Base-by-base conservation (phyloP, 2,113 vertebrate species). In the Polypterus senegalus region DNA sequence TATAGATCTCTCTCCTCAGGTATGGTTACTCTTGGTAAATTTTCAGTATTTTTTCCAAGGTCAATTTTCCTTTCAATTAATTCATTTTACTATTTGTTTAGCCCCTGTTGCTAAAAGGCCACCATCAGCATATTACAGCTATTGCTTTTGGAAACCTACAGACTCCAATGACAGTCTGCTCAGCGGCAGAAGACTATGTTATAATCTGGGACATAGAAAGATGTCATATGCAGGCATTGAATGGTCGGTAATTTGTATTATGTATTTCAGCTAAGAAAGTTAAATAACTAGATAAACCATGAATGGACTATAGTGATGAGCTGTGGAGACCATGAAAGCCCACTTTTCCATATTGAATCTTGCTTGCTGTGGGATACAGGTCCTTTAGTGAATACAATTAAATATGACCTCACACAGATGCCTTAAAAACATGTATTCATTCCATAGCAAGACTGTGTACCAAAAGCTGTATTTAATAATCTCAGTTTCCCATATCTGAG, bases 151-250 rank as follows among this genome's bases (percentile, higher is more conserved):
- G 91, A 46, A 85, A 65, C 57, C 62, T 54, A 58, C 70, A 3
- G 54, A 57, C 49, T 6, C 85, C 86, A 0, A 69, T 72, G 27
- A 71, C 85, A 2, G 54, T 93, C 49, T 93, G 91, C 52, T 94
- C 92, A 51, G 90, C 92, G n/a, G 94, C 91, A 47, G 60, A 9
- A 49, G 91, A 93, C 48, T 70, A 61, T 46, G 66, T 93, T 7
- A 82, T 93, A 5, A 61, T 86, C 46, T 96, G 94, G 92, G 74
- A 86, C 65, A 67, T 94, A 63, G 78, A 83, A 1, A 65, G 72
- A 7, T 94, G 91, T 62, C 70, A 65, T 9, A 70, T 62, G 66
- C 81, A 73, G 61, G 66, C 61, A 6, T 66, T 71, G 57, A 66
- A 84, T 71, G 91, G 92, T 95, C 70, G 70, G 27, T 27, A 27